phyloP scores from a whole-genome alignment of 2,888 invertebrate genomes.

The Eristalis arbustorum region DNA sequence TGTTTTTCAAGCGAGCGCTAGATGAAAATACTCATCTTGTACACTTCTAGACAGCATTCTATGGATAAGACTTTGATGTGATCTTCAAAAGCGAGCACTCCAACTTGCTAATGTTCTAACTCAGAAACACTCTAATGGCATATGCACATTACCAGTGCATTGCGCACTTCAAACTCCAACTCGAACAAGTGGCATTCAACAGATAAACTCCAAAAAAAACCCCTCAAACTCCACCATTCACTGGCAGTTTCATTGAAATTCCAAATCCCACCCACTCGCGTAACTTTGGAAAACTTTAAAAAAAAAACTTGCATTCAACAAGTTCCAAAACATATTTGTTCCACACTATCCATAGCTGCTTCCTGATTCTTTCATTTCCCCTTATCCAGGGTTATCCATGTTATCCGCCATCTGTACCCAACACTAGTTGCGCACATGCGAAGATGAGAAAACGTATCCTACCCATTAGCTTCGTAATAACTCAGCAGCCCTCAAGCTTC shows the following conservation, averaged over 20 bases:
- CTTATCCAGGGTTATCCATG: slow-evolving; percentile 43
- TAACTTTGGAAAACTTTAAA: slow-evolving; percentile 22
- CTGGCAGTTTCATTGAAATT: slow-evolving; percentile 45
- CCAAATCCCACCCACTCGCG: slow-evolving; percentile 7
- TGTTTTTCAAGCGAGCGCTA: too few species aligned
- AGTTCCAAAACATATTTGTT: slow-evolving; percentile 21
- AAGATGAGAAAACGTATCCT: slow-evolving; percentile 11
- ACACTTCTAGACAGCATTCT: too few species aligned
- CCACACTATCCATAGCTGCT: slow-evolving; percentile 9
- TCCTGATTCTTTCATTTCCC: slow-evolving; percentile 13
- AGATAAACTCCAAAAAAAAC: not conserved
- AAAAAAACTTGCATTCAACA: slow-evolving; percentile 55
- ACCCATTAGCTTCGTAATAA: slow-evolving; percentile 51
- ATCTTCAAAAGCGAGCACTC: too few species aligned
- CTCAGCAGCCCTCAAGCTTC: slow-evolving; percentile 35
- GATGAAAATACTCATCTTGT: too few species aligned
- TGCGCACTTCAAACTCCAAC: not conserved
- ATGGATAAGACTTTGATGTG: too few species aligned
- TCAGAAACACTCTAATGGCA: not conserved
- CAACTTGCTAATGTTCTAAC: too few species aligned
- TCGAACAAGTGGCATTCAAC: not conserved
- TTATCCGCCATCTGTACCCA: slow-evolving; percentile 50
- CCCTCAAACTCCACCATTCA: not conserved
- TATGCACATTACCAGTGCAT: not conserved
- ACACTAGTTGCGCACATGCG: slow-evolving; percentile 62